Base-by-base conservation (phyloP, 2,888 invertebrate genomes). In the Diarsia mendica region DNA sequence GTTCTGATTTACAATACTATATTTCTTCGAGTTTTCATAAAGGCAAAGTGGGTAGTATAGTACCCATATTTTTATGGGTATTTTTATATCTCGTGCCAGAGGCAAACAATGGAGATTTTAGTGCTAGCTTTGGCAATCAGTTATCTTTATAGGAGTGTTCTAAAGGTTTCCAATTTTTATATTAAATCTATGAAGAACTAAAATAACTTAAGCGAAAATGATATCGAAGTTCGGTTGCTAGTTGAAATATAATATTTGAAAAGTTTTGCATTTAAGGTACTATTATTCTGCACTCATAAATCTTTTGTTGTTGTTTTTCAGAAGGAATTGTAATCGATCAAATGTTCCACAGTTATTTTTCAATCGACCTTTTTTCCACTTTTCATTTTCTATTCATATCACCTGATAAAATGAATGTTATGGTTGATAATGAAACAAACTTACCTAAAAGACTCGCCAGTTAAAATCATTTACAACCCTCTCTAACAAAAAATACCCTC, bases 1-100 rank as follows among this genome's bases (percentile, higher is more conserved):
- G 78, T 81, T 81, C 67, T 68, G 78, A 81, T 83, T 81, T 85
- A 83, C 77, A 76, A 75, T 85, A 75, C 55, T 58, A 74, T 69
- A 76, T 83, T 79, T 81, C 81, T 83, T 81, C 15, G 23, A 79
- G 73, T 79, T 83, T 79, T 79, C 79, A 74, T 83, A 79, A 79
- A 81, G 63, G 70, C 64, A 75, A 70, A 79, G 74, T 77, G 68
- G 66, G 55, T 77, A 64, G 66, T 67, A 39, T 77, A 64, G 66
- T 67, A 39, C 6, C 61, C 67, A 70, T 58, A 76, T 71, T 87
- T 81, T 82, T 83, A 72, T 84, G 60, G 65, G 20, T 48, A 60
- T 71, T 83, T 85, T 71, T 74, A 84, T 80, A 68, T 75, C 70
- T 66, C 48, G 33, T 78, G 74, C 64, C 64, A 63, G 81, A 33